Percentiles rank a stretch among this genome's conserved stretches.
phyloP scores from a whole-genome alignment of 1,140 invertebrate species.

The Oscheius sp. region DNA sequence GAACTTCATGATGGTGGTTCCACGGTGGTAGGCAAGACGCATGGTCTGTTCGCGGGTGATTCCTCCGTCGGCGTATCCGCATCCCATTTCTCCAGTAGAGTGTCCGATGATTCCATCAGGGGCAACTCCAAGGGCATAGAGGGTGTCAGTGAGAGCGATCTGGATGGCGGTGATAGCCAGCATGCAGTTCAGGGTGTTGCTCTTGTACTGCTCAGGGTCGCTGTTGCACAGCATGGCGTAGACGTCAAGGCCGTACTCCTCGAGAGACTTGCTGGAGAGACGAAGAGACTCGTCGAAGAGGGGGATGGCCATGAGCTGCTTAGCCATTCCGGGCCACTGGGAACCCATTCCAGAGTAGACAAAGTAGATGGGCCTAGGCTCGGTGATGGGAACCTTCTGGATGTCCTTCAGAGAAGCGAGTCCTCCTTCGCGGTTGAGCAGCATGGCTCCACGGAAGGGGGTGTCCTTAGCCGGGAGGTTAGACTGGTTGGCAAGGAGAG shows the following conservation, averaged over 20 bases:
- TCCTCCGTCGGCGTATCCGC: constrained; percentile 91
- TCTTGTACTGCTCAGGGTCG: constrained; percentile 72
- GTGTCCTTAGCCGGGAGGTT: constrained; percentile 58
- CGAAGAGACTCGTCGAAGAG: constrained; percentile 76
- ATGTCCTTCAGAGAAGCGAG: constrained; percentile 59
- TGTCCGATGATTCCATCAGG: constrained; percentile 88
- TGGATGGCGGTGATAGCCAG: constrained; percentile 90
- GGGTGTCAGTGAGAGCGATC: constrained; percentile 62
- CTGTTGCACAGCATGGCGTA: constrained; percentile 76
- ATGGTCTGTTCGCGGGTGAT: constrained; percentile 88
- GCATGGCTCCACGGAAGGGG: constrained; percentile 51
- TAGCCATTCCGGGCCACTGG: constrained; percentile 91
- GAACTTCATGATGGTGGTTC: constrained; percentile 78
- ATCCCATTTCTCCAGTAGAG: constrained; percentile 88
- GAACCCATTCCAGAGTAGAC: constrained; percentile 94
- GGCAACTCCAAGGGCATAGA: constrained; percentile 29
- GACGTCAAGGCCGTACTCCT: constrained; percentile 76
- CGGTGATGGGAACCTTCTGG: constrained; percentile 64
- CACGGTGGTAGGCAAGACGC: constrained; percentile 85
- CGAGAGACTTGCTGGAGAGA: constrained; percentile 73
- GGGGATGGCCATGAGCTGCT: constrained; percentile 76
- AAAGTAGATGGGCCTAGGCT: constrained; percentile 79
- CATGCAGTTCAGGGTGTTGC: constrained; percentile 82
- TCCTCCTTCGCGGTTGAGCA: constrained; percentile 57
- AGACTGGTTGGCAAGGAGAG: constrained; percentile 55